Evolutionary conservation across 1,140 invertebrate species (phyloP).

Genomic region (Hydropsyche tenuis): DNA sequence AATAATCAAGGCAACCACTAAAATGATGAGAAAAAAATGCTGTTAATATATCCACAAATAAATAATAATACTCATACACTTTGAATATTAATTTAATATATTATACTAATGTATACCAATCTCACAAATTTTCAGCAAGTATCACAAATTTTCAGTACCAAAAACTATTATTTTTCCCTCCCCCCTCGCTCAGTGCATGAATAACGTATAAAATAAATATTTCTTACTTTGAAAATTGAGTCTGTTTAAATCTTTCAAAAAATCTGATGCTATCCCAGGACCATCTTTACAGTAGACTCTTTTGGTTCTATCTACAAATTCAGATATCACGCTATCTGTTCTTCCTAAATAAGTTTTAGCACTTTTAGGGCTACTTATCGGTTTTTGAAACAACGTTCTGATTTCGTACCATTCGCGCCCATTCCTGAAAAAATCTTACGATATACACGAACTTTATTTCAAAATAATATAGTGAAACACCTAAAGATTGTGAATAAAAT

Average conservation of each 20-base stretch:
- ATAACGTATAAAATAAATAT: no score
- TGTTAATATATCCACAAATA: no score
- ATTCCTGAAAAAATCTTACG: constrained; percentile 69
- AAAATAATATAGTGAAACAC: no score
- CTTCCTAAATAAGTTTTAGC: constrained; percentile 70
- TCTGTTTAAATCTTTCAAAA: constrained; percentile 73
- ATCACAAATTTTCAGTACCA: no score
- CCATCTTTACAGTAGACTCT: constrained; percentile 40
- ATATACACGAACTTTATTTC: no score
- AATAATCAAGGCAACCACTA: constrained; percentile 74
- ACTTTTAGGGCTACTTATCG: constrained; percentile 74
- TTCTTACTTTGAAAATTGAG: constrained; percentile 80
- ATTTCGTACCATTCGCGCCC: constrained; percentile 83
- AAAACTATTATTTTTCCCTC: no score
- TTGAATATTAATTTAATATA: no score
- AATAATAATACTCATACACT: no score
- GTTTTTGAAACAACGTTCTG: constrained; percentile 79
- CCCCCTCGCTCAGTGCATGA: no score
- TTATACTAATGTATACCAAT: no score
- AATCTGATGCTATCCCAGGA: constrained; percentile 59
- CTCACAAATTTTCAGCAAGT: no score
- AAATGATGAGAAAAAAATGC: constrained; percentile 51
- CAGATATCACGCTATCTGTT: constrained; percentile 69
- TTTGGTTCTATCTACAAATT: constrained; percentile 67
- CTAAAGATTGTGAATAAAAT: no score